Percentiles rank a stretch among this genome's conserved stretches.
Conservation (phyloP, 2,113 vertebrate species). For the Amblyopsis rosae region DNA sequence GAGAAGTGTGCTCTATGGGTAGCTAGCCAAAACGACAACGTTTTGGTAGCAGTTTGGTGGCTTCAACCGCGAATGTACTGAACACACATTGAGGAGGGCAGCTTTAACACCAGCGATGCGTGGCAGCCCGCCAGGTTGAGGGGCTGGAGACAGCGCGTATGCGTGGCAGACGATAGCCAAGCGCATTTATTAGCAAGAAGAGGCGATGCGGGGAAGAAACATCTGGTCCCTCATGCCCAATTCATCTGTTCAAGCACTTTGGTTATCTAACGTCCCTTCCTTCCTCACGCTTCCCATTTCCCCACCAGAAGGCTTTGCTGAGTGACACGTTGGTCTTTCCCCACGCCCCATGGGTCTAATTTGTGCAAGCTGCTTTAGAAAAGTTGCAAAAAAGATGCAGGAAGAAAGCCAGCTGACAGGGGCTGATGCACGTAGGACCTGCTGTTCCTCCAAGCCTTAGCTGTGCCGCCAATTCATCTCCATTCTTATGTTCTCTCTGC, state of each 20-base stretch:
- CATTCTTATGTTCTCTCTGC: conserved; percentile 39
- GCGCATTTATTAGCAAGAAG: conserved; percentile 39
- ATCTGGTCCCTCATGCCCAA: conserved; percentile 62
- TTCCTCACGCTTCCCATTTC: conserved; percentile 12
- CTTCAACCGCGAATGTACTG: no score
- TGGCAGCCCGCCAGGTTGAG: conserved; percentile 9
- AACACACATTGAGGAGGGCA: no score
- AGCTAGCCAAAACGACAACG: no score
- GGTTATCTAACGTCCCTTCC: conserved; percentile 40
- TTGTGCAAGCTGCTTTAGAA: conserved; percentile 72
- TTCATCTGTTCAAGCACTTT: conserved; percentile 49
- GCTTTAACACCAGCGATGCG: no score
- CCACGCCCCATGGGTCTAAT: conserved; percentile 72
- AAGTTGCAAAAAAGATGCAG: conserved; percentile 70
- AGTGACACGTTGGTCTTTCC: conserved; percentile 64
- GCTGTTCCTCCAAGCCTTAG: conserved; percentile 54
- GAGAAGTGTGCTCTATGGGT: no score
- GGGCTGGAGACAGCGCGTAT: neutral
- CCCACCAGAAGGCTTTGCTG: conserved; percentile 32
- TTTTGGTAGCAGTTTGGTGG: no score
- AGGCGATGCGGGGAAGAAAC: conserved; percentile 41
- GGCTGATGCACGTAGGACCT: conserved; percentile 50
- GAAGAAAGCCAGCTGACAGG: conserved; percentile 62
- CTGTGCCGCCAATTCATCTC: conserved; percentile 59
- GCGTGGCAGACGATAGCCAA: conserved; percentile 21